Evolutionary conservation across 2,113 vertebrate genomes (phyloP), one percentile per base, ranked within the genome.

Genomic region (Ploceus nigricollis): DNA sequence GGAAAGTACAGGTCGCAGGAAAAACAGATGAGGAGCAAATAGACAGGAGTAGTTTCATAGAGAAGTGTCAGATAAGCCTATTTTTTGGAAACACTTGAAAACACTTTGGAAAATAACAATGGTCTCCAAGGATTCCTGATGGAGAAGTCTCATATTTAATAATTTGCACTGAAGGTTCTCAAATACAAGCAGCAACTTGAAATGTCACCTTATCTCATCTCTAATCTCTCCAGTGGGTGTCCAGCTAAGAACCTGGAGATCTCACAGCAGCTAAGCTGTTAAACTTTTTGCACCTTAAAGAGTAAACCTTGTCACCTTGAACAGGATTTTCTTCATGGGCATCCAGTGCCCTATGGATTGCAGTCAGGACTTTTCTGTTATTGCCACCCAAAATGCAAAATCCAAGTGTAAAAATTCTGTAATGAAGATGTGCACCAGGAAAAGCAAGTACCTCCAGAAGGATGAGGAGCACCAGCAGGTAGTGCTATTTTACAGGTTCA

Each of bases 1-100:
- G 16, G 42, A 70, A 96, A 94, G 44, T 33, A 15, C 12, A 77
- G 61, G 68, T 82, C 71, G 91, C 68, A 73, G 13, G 28, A 86
- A 86, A 42, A 88, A 84, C 27, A 83, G 16, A 12, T 82, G 66
- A 94, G 64, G n/a, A 95, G 23, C 50, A 92, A 70, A 83, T 63
- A 84, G 16, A 87, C 12, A 84, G 37, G 35, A 83, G 35, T 47
- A 65, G 66, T 19, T 50, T 20, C 82, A 68, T 51, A 78, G 39
- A 94, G 45, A 90, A 93, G 87, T 76, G 48, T 72, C 82, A 93
- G 39, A 15, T 44, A 64, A 75, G 30, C 23, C 23, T 87, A 42
- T 96, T 94, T 90, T 61, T 57, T 89, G 65, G 91, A 60, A 81
- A 31, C 48, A 87, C 85, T 93, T 96, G 79, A 72, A 96, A 93